Conservation (phyloP, 2,888 invertebrate species). For the Bruchidius siliquastri region DNA sequence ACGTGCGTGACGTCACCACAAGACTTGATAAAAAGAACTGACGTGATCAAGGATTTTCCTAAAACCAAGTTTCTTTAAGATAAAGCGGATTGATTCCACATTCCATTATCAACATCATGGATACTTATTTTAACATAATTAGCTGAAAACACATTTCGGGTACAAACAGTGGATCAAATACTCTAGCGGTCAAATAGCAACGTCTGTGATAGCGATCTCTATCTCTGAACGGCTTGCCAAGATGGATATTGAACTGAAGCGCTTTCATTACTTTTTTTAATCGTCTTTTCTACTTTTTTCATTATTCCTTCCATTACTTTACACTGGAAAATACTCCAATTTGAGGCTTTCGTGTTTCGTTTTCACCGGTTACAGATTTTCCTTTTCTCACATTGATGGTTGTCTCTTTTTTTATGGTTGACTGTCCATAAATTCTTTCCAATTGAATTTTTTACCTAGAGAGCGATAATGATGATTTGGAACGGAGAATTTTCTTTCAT, state of each 20-base stretch:
- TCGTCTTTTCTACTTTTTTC: slow-evolving; percentile 11
- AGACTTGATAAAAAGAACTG: too few species aligned
- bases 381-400: neutral
- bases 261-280: slow-evolving; percentile 20
- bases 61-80: too few species aligned
- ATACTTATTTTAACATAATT: too few species aligned
- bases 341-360: neutral
- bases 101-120: too few species aligned
- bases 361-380: neutral
- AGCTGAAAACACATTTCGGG: too few species aligned
- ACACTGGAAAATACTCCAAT: neutral
- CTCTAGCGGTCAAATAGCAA: neutral
- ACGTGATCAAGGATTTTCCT: too few species aligned
- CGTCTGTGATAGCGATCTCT: slow-evolving; percentile 6
- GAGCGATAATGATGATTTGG: neutral
- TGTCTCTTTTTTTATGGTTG: neutral
- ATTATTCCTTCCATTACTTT: slow-evolving; percentile 8
- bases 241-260: slow-evolving; percentile 20
- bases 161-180: neutral
- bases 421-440: neutral
- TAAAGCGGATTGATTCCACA: too few species aligned
- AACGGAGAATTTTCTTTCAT: neutral
- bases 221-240: slow-evolving; percentile 24
- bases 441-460: neutral
- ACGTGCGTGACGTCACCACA: too few species aligned